A percentile compares a stretch with the other conserved stretches of the same genome.
Evolutionary conservation across 2,888 invertebrate species (phyloP).

Genomic region (Drosophila siamana): DNA sequence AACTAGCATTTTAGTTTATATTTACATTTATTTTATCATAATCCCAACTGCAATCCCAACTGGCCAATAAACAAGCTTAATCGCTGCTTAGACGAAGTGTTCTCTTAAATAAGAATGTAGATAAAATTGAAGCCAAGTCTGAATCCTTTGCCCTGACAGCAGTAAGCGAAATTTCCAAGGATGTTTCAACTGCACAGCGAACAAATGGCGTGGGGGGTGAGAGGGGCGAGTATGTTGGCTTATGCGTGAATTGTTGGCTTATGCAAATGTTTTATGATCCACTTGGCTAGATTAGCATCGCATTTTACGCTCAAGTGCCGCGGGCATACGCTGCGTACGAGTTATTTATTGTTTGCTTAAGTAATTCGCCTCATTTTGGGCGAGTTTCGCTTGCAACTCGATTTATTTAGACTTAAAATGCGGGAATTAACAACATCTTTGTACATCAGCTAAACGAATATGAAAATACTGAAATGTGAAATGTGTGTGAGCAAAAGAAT

Average conservation of each 20-base stretch:
- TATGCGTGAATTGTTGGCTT: conserved; percentile 17
- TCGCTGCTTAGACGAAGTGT: not conserved
- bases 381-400: not conserved
- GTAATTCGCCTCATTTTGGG: conserved; percentile 7
- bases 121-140: not conserved
- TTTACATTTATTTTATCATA: not conserved
- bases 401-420: not conserved
- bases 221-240: conserved; percentile 1
- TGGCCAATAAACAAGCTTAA: not conserved
- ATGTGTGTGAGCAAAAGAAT: too few species aligned
- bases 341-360: conserved; percentile 52
- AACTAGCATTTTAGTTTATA: too few species aligned
- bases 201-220: not conserved
- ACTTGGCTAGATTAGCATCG: conserved; percentile 60
- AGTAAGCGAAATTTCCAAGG: not conserved
- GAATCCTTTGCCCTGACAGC: not conserved
- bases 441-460: not conserved
- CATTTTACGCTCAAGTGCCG: conserved; percentile 47
- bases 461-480: too few species aligned
- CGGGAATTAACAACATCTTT: not conserved
- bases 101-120: not conserved
- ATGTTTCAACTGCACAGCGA: not conserved
- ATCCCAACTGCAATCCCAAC: not conserved
- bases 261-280: conserved; percentile 54
- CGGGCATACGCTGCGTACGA: conserved; percentile 63